Conservation (phyloP, 1,140 invertebrate species). For the Drosophila bocqueti region DNA sequence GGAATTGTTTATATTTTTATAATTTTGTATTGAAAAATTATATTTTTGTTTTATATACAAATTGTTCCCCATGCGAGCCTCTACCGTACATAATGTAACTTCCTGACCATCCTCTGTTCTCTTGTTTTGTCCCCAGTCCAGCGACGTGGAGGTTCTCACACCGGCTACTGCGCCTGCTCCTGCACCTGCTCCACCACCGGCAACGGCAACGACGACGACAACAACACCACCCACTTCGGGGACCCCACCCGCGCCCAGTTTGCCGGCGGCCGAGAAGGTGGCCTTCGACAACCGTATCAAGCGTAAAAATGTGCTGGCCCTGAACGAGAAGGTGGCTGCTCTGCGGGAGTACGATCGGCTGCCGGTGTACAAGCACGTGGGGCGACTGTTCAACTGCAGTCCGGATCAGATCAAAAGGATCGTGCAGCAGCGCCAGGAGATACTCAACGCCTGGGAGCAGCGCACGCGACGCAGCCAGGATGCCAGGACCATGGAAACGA, state of each 20-base stretch:
- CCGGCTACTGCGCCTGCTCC: slow-evolving; percentile 32
- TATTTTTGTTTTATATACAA: no score
- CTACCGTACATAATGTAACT: slow-evolving; percentile 2
- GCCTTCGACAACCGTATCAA: slow-evolving; percentile 82
- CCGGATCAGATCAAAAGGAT: slow-evolving; percentile 83
- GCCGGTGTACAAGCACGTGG: slow-evolving; percentile 80
- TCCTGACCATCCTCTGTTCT: not conserved
- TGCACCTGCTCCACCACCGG: slow-evolving; percentile 22
- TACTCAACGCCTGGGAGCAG: slow-evolving; percentile 77
- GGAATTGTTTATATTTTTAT: no score
- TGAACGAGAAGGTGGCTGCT: slow-evolving; percentile 81
- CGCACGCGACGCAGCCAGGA: slow-evolving; percentile 73
- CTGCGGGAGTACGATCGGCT: slow-evolving; percentile 75
- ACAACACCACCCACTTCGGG: slow-evolving; percentile 15
- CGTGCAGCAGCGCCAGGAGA: slow-evolving; percentile 76
- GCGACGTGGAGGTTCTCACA: slow-evolving; percentile 29
- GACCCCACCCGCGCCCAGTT: slow-evolving; percentile 34
- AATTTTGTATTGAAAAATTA: no score
- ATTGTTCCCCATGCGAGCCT: not conserved
- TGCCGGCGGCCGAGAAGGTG: slow-evolving; percentile 70
- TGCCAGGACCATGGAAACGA: slow-evolving; percentile 72
- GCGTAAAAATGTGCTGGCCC: slow-evolving; percentile 78
- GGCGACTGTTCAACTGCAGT: slow-evolving; percentile 79
- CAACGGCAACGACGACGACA: slow-evolving; percentile 1
- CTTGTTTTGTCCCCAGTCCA: slow-evolving; percentile 5